Evolutionary conservation across 2,113 vertebrate species (phyloP).

Genomic region (Barbus barbus): DNA sequence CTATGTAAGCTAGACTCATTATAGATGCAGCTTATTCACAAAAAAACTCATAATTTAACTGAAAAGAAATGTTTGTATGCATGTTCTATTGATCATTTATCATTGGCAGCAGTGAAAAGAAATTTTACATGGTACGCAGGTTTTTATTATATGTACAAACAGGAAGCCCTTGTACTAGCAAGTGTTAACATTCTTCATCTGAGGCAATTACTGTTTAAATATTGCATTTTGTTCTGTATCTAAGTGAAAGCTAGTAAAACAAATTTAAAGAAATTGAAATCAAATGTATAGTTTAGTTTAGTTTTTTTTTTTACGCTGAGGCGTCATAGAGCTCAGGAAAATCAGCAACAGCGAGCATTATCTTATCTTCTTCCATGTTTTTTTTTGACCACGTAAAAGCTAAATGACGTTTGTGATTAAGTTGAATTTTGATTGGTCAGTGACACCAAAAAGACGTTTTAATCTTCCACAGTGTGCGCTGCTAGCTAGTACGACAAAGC

Average conservation of each 20-base stretch:
- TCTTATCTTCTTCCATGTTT: background rate
- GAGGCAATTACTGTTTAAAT: too few relatives aligned
- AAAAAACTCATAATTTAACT: background rate
- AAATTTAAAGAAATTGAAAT: too few relatives aligned
- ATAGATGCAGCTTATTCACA: background rate
- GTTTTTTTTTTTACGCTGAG: too few relatives aligned
- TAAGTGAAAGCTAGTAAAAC: too few relatives aligned
- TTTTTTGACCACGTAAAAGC: background rate
- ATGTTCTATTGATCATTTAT: background rate
- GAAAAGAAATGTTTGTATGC: background rate
- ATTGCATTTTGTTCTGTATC: too few relatives aligned
- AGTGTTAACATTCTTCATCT: too few relatives aligned
- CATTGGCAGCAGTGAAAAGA: background rate
- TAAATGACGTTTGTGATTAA: background rate
- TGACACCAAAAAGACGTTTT: background rate
- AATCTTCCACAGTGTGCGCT: background rate
- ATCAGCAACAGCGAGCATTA: too few relatives aligned
- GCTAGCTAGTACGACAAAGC: background rate
- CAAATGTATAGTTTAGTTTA: too few relatives aligned
- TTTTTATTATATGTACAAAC: background rate
- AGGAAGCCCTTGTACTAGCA: too few relatives aligned
- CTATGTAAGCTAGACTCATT: background rate
- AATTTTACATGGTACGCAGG: background rate
- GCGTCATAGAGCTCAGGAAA: too few relatives aligned
- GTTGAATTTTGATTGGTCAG: background rate